Evolutionary conservation across 2,888 invertebrate species (phyloP).

Genomic region (Mythimna lalbum): DNA sequence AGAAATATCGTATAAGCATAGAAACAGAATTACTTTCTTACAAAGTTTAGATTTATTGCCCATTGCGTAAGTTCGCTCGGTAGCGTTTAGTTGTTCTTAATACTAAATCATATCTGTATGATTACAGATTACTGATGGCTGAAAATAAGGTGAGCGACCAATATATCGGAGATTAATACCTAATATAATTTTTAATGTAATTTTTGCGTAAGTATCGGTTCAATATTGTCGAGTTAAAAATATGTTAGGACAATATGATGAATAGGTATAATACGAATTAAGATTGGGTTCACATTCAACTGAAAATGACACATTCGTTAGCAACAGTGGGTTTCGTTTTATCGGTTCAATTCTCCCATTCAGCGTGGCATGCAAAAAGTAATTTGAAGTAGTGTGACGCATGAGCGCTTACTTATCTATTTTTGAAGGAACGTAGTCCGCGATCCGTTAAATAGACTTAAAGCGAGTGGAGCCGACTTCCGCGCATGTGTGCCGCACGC

Average conservation of each 20-base stretch:
- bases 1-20: constrained; percentile 84
- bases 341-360: constrained; percentile 87
- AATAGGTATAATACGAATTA: constrained; percentile 76
- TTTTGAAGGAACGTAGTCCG: constrained; percentile 84
- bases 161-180: constrained; percentile 56
- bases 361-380: constrained; percentile 87
- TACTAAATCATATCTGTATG: constrained; percentile 85
- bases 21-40: constrained; percentile 87
- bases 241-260: constrained; percentile 67
- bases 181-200: constrained; percentile 54
- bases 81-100: constrained; percentile 84
- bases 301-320: constrained; percentile 88
- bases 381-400: constrained; percentile 86
- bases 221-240: constrained; percentile 47
- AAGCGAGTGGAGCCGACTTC: constrained; percentile 85
- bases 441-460: constrained; percentile 88
- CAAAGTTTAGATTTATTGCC: constrained; percentile 89
- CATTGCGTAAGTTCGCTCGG: constrained; percentile 83
- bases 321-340: constrained; percentile 83
- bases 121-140: constrained; percentile 82
- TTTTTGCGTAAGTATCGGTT: constrained; percentile 44
- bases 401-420: constrained; percentile 85
- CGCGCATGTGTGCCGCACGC: constrained; percentile 86
- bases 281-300: constrained; percentile 80
- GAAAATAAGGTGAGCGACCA: constrained; percentile 72